Base-by-base conservation (phyloP, 2,113 vertebrate genomes). In the Scopus umbretta region DNA sequence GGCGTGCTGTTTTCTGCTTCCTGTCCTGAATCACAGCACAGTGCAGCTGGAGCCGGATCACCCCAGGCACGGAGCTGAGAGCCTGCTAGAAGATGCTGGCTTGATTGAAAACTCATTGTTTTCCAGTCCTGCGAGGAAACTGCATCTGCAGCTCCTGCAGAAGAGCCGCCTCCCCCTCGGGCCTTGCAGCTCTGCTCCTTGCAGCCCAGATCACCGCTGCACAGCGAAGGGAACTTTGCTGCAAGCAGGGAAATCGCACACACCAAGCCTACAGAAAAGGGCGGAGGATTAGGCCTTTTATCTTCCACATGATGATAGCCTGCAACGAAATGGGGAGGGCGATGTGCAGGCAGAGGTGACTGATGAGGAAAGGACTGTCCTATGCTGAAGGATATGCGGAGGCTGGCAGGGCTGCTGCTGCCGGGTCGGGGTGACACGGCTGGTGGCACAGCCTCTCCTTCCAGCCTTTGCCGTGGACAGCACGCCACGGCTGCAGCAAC, bases 311-410 rank as follows among this genome's bases (percentile, higher is more conserved):
- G 56, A 43, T 4, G 16, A 26, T 2, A 3, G 27, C 20, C 38
- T 19, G 61, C 53, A 30, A 13, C 7, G 36, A 72, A 40, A 53
- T 0, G 5, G 10, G 40, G 9, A 13, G 20, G 40, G 32, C 0
- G 13, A 9, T 7, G 36, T 1, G 2, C 32, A 11, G 1, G 5
- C 9, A 32, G 47, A 30, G 47, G 38, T 14, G 62, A 55, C 16
- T 16, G 6, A 3, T 2, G 22, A 91, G 53, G n/a, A 27, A 29
- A 32, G 55, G 47, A 42, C 19, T 22, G 20, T 4, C 45, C 53
- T 9, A 1, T 13, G 43, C 45, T 21, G 36, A 59, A 32, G 72
- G 36, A 32, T 7, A 32, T 0, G 36, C 0, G 2, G 47, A 79
- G 45, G 63, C 45, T 43, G 63, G 53, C 45, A 18, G 61, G 71